Conservation (phyloP, 2,797 vertebrate species). For the Sandelia bainsii region DNA sequence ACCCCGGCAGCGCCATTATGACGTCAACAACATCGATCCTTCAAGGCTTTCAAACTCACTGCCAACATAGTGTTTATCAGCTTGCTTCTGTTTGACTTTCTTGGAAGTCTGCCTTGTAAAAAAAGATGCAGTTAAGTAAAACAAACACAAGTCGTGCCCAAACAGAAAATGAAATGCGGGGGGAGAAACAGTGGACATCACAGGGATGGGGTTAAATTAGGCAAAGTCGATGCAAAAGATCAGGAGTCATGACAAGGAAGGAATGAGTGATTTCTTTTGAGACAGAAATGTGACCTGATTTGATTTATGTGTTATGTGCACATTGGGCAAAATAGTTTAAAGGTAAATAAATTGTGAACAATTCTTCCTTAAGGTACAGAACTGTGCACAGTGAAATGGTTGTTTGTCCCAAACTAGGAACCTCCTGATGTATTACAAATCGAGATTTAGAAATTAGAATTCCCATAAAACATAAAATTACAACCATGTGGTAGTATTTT, state of each 20-base stretch:
- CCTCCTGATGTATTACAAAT: neutral
- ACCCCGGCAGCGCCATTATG: neutral
- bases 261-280: neutral
- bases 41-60: neutral
- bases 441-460: conserved; percentile 11
- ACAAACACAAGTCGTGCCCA: conserved; percentile 1
- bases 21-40: neutral
- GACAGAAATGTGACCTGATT: neutral
- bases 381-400: neutral
- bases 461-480: neutral
- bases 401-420: neutral
- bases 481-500: neutral
- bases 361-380: neutral
- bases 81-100: neutral
- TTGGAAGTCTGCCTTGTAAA: neutral
- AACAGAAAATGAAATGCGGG: neutral
- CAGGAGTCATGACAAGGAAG: neutral
- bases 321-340: neutral
- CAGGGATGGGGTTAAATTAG: too few species aligned
- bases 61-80: neutral
- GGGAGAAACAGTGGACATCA: too few species aligned
- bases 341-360: neutral
- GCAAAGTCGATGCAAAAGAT: neutral
- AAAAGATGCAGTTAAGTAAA: neutral
- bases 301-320: too few species aligned